Evolutionary conservation across 2,797 vertebrate species (phyloP).

Genomic region (Menidia menidia): DNA sequence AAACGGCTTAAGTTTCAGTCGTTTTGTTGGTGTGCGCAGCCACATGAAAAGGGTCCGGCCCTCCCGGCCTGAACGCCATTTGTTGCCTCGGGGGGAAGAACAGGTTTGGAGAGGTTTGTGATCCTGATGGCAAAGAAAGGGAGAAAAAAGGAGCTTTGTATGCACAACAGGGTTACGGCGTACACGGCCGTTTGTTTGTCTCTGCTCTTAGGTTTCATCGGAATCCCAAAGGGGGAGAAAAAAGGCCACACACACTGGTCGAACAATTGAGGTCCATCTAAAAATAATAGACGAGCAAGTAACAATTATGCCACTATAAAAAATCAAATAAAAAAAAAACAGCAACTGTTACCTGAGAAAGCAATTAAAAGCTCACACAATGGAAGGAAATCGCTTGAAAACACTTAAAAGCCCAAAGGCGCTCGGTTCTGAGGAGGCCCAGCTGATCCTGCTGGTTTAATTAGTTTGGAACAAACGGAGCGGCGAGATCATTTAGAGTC

Average conservation of each 20-base stretch:
- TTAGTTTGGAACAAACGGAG: not conserved
- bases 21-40: not conserved
- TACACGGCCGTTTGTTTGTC: conserved; percentile 9
- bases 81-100: not conserved
- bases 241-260: not conserved
- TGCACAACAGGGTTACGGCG: not conserved
- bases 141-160: not conserved
- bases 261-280: conserved; percentile 3
- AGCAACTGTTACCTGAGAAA: not conserved
- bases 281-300: not conserved
- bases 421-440: not conserved
- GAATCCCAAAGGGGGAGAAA: not conserved
- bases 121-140: not conserved
- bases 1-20: not conserved
- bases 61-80: not conserved
- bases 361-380: not conserved
- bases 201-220: conserved; percentile 2
- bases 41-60: not conserved
- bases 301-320: not conserved
- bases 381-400: not conserved
- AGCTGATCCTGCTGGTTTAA: conserved; percentile 14
- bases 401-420: not conserved
- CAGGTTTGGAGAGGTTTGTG: not conserved
- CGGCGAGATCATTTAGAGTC: conserved; percentile 20
- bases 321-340: not conserved